A percentile compares a stretch with the other conserved stretches of the same genome.
Conservation (phyloP, 2,797 vertebrate genomes). For the Sebastes hubbsi region DNA sequence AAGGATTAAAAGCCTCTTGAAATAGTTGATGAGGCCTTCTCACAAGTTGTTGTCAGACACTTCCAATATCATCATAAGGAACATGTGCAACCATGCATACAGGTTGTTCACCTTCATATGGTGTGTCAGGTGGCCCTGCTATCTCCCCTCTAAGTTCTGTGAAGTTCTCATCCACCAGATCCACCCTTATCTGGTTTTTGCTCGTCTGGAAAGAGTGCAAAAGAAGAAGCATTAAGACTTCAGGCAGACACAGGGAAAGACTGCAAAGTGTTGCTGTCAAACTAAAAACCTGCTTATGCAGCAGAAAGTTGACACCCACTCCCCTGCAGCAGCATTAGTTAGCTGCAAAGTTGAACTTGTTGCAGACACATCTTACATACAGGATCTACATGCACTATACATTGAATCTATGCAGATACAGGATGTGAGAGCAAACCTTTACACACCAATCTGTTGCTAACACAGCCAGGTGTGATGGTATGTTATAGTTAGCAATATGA, state of each 20-base stretch:
- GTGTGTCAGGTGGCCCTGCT: constrained; percentile 98
- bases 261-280: constrained; percentile 55
- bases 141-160: constrained; percentile 99
- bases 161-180: constrained; percentile 99
- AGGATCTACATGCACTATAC: background rate
- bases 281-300: constrained; percentile 57
- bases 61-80: background rate
- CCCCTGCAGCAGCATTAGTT: background rate
- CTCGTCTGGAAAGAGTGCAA: constrained; percentile 87
- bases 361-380: constrained; percentile 22
- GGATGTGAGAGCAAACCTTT: background rate
- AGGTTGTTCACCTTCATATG: constrained; percentile 92
- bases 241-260: background rate
- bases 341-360: constrained; percentile 64
- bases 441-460: constrained; percentile 12
- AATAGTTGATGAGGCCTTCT: background rate
- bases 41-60: background rate
- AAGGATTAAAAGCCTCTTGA: background rate
- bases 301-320: constrained; percentile 61
- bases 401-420: background rate
- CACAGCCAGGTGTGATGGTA: constrained; percentile 1
- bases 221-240: constrained; percentile 2
- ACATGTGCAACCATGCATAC: constrained; percentile 8
- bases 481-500: background rate
- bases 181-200: constrained; percentile 99